Base-by-base conservation (phyloP, 2,797 vertebrate species). In the Trachurus trachurus region DNA sequence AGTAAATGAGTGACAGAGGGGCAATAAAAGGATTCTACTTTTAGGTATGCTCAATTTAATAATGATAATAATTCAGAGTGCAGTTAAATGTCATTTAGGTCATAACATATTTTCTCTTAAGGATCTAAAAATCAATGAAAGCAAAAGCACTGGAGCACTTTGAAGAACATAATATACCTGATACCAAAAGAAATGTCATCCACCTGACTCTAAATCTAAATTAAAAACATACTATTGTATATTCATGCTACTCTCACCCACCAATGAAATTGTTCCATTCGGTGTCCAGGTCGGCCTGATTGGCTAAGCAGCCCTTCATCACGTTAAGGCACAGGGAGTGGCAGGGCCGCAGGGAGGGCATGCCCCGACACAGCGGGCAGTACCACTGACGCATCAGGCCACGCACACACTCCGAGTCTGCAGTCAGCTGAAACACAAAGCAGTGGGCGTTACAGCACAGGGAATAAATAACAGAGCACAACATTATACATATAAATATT, bases 191-290 rank as follows among this genome's bases (percentile, higher is more conserved):
- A 61, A 31, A n/a, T 22, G 3, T 60, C 29, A 15, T 19, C 47
- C 60, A 54, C 12, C 8, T 29, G 39, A 62, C 22, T 44, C 34
- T 11, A 47, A 65, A 70, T 11, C 40, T 13, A 47, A 26, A 26
- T 8, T 29, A 12, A 42, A 42, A 42, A 47, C 50, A 53, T 45
- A 53, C 60, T 13, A 21, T 31, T 34, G 5, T n/a, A 21, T n/a
- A 26, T 42, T 71, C 57, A 16, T 50, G n/a, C 59, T 19, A 40
- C 26, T 10, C 3, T 68, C 71, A 88, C 94, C 92, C 89, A 98
- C 97, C 97, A 66, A 98, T 95, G 79, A 96, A 97, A 85, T 94
- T 95, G 78, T 96, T 96, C 97, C 97, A 98, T 69, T 97, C 96
- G 0, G 95, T 90, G 65, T 97, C 96, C 85, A 98, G 90, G 80